phyloP scores from a whole-genome alignment of 2,888 invertebrate species.

The Ophioninae sp. region DNA sequence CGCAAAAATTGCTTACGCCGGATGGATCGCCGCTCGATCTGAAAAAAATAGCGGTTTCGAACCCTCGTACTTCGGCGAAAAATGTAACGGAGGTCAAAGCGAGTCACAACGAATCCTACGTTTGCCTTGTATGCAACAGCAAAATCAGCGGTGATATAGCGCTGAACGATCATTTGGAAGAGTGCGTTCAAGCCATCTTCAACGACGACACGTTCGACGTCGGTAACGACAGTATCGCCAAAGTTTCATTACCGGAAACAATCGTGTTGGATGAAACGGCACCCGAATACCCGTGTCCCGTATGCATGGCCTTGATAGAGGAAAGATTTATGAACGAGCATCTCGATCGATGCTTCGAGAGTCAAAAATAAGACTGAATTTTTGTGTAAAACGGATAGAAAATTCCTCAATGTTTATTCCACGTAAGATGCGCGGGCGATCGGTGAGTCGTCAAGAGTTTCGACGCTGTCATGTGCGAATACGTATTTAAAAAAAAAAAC shows the following conservation, averaged over 20 bases:
- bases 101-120: conserved; percentile 52
- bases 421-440: not conserved
- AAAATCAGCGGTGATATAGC: conserved; percentile 65
- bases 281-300: conserved; percentile 83
- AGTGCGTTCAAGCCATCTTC: conserved; percentile 79
- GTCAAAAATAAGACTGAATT: conserved; percentile 47
- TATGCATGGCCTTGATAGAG: conserved; percentile 83
- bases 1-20: not conserved
- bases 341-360: conserved; percentile 82
- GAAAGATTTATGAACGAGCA: conserved; percentile 84
- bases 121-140: conserved; percentile 73
- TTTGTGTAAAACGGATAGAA: conserved; percentile 23
- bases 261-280: conserved; percentile 68
- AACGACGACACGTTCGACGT: conserved; percentile 76
- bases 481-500: not conserved
- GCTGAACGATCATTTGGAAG: conserved; percentile 81
- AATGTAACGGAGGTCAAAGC: not conserved
- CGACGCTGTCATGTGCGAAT: not conserved
- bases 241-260: conserved; percentile 50
- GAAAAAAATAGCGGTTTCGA: not conserved
- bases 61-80: not conserved
- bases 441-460: not conserved
- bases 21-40: conserved; percentile 39
- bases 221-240: conserved; percentile 67
- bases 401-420: conserved; percentile 14